Evolutionary conservation across 2,113 vertebrate genomes (phyloP).

Genomic region (Neolamprologus caudopunctatus): DNA sequence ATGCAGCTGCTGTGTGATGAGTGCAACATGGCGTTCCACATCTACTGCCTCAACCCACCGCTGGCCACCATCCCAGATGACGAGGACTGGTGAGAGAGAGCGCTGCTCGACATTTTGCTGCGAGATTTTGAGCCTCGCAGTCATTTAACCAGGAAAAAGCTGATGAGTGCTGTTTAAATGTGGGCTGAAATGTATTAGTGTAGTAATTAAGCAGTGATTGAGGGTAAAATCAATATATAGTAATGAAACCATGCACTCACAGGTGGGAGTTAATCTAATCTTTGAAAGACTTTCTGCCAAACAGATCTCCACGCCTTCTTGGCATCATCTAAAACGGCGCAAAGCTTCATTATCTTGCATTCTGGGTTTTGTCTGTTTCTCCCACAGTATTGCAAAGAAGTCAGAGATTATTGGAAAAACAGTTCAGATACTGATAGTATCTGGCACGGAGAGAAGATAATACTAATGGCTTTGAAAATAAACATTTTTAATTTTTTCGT

Average conservation of each 20-base stretch:
- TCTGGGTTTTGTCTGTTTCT: neutral
- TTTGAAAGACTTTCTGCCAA: neutral
- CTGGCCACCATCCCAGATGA: slow-evolving; percentile 93
- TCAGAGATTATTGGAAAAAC: neutral
- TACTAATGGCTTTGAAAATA: neutral
- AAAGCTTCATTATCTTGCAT: neutral
- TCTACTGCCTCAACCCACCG: slow-evolving; percentile 95
- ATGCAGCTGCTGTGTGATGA: slow-evolving; percentile 98
- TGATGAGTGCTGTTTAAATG: neutral
- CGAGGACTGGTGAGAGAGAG: slow-evolving; percentile 88
- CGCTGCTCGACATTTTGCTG: neutral
- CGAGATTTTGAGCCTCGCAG: neutral
- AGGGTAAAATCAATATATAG: neutral
- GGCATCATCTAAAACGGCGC: neutral
- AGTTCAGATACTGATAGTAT: neutral
- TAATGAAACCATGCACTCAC: neutral
- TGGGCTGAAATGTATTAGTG: neutral
- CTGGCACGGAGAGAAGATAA: neutral
- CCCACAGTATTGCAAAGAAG: neutral
- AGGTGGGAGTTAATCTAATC: neutral
- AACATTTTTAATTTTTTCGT: neutral
- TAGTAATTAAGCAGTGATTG: neutral
- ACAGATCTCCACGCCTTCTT: neutral
- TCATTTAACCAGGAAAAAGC: neutral
- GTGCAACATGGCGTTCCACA: slow-evolving; percentile 98